Base-by-base conservation (phyloP, 2,888 invertebrate genomes). In the Diarsia rubi region DNA sequence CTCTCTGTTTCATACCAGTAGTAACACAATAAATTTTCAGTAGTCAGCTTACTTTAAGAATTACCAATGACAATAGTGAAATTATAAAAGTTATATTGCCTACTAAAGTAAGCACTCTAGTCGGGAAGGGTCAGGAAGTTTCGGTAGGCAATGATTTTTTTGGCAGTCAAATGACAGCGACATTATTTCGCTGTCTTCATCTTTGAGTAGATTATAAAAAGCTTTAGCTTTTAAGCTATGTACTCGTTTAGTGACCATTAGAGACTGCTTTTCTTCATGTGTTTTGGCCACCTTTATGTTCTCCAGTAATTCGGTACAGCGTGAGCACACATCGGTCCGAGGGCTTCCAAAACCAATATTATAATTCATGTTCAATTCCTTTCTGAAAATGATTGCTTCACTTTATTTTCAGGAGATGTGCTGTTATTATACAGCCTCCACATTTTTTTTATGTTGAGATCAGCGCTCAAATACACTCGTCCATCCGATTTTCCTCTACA, bases 61-160 rank as follows among this genome's bases (percentile, higher is more conserved):
- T 67, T 67, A n/a, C 67, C 67, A 67, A 74, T 74, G n/a, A 74
- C 73, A 45, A 69, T 27, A 45, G 49, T 69, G 42, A 65, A 69
- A 57, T 74, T 74, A 64, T 74, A 74, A 57, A 74, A 74, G 42
- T 65, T 69, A 57, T 65, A 74, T 42, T 74, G 74, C 69, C 74
- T 69, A 37, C 74, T 74, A 64, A 69, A 74, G 42, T 74, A 69
- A 12, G 69, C 64, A 19, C 31, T 37, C 65, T 74, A 65, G 44
- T 74, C 74, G 12, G 64, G 74, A 64, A 65, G 57, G n/a, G n/a
- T n/a, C n/a, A n/a, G n/a, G n/a, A n/a, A n/a, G n/a, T 64, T 74
- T 69, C 45, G 74, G 74, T 54, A 73, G 68, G 44, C 68, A 69
- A 74, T 69, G 74, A 31, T 74, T 74, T 64, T 74, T 74, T 6